Percentiles rank a stretch among this genome's conserved stretches.
Conservation (phyloP, 2,113 vertebrate genomes). For the Prinia subflava region DNA sequence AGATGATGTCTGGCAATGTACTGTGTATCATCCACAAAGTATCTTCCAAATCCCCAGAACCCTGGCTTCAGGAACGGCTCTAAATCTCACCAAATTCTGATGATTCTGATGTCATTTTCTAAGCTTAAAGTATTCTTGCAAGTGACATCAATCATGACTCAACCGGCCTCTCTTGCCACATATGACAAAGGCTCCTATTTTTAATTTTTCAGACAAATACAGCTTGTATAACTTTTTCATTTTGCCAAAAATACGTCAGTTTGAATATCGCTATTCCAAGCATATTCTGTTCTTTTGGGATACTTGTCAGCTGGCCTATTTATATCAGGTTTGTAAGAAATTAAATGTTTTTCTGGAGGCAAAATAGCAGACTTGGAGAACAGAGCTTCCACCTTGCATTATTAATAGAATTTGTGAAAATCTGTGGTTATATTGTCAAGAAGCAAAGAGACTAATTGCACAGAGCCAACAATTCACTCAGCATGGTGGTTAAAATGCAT, state of each 20-base stretch:
- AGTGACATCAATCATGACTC: slow-evolving; percentile 62
- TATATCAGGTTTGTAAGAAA: slow-evolving; percentile 40
- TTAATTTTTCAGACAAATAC: slow-evolving; percentile 51
- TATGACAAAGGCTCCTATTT: slow-evolving; percentile 63
- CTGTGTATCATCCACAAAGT: slow-evolving; percentile 27
- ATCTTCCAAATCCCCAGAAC: slow-evolving; percentile 41
- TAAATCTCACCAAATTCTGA: slow-evolving; percentile 41
- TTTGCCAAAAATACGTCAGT: slow-evolving; percentile 26
- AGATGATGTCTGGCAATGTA: slow-evolving; percentile 26
- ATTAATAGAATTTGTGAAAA: slow-evolving; percentile 17
- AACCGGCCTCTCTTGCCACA: slow-evolving; percentile 18
- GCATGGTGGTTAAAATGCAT: neutral
- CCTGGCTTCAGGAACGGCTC: neutral
- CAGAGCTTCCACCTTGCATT: slow-evolving; percentile 50
- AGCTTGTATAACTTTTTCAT: neutral
- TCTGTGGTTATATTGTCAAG: slow-evolving; percentile 19
- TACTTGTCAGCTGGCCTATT: slow-evolving; percentile 45
- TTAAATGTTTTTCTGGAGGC: slow-evolving; percentile 31
- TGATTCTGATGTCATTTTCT: slow-evolving; percentile 59
- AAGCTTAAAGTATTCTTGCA: slow-evolving; percentile 54
- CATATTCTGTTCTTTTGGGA: slow-evolving; percentile 35
- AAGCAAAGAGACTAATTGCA: slow-evolving; percentile 15
- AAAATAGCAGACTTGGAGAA: slow-evolving; percentile 15
- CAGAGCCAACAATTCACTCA: slow-evolving; percentile 50
- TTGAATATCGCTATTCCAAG: neutral